phyloP scores from a whole-genome alignment of 2,888 invertebrate genomes.

The Therioaphis trifolii region DNA sequence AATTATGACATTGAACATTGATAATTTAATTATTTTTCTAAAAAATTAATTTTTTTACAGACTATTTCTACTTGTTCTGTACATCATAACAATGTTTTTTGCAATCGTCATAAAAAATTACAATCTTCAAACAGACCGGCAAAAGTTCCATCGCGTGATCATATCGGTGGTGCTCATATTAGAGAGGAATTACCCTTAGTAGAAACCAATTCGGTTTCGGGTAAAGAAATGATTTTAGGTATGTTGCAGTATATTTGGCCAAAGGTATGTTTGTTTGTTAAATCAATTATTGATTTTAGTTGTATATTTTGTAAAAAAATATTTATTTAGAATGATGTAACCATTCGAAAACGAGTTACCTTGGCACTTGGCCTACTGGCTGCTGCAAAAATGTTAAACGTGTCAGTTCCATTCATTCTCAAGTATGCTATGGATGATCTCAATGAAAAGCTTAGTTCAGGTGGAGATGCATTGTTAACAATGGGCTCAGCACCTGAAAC shows the following conservation, averaged over 20 bases:
- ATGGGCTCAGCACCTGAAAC: slow-evolving; percentile 85
- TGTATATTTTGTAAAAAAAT: slow-evolving; percentile 15
- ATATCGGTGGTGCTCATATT: slow-evolving; percentile 51
- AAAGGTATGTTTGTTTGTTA: slow-evolving; percentile 72
- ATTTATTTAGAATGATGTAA: slow-evolving; percentile 76
- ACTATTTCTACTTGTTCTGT: slow-evolving; percentile 27
- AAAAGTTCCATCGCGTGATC: slow-evolving; percentile 34
- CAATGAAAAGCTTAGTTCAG: slow-evolving; percentile 73
- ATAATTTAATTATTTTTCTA: no score
- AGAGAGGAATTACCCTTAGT: slow-evolving; percentile 38
- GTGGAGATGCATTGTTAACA: slow-evolving; percentile 74
- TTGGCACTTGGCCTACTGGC: slow-evolving; percentile 83
- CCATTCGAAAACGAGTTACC: slow-evolving; percentile 82
- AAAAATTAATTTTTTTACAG: background rate
- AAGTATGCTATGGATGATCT: slow-evolving; percentile 92
- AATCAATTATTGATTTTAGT: slow-evolving; percentile 29
- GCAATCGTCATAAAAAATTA: slow-evolving; percentile 24
- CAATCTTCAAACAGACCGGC: background rate
- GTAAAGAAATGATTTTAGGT: slow-evolving; percentile 83
- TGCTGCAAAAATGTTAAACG: slow-evolving; percentile 88
- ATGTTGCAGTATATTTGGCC: slow-evolving; percentile 98
- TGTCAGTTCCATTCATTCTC: slow-evolving; percentile 94
- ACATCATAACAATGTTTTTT: slow-evolving; percentile 22
- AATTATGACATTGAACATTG: no score
- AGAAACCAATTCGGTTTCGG: slow-evolving; percentile 74